These are phyloP conservation scores for Pachycephala philippinensis DNA, from an alignment of 2,113 vertebrate genomes.

Conservation along the genomic window DNA sequence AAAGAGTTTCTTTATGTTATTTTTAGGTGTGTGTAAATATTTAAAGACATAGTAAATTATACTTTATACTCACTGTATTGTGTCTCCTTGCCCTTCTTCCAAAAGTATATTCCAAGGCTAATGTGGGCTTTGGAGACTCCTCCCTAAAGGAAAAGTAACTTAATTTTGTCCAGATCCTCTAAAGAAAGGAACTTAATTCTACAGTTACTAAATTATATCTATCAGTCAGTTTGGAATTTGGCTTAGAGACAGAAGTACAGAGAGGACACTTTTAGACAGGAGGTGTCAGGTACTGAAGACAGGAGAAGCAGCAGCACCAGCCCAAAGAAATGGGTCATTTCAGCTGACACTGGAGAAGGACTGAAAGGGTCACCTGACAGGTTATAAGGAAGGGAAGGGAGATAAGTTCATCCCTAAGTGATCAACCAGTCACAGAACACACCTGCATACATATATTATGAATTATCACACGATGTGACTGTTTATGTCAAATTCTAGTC, in stretches of 20 bases:
- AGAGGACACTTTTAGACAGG: neutral
- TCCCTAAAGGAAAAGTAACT: slow-evolving; percentile 74
- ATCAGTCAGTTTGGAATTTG: neutral
- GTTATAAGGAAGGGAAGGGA: neutral
- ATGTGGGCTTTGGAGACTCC: slow-evolving; percentile 87
- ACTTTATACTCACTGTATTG: slow-evolving; percentile 79
- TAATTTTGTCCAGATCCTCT: neutral
- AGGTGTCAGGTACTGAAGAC: neutral
- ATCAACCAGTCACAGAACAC: neutral
- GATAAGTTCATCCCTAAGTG: neutral
- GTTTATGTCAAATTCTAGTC: neutral
- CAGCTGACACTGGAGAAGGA: neutral
- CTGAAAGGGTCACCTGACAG: neutral
- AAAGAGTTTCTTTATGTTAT: slow-evolving; percentile 27
- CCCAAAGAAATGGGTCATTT: neutral
- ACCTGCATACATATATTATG: neutral
- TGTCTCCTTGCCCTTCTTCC: slow-evolving; percentile 87
- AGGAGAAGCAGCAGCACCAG: neutral
- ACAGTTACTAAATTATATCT: neutral
- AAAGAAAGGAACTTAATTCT: neutral
- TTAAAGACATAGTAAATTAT: neutral
- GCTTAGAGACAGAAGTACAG: neutral
- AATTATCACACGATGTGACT: neutral
- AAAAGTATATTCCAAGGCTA: slow-evolving; percentile 93
- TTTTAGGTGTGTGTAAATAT: neutral